phyloP scores from a whole-genome alignment of 2,113 vertebrate genomes.

The Neodon shergylaensis region DNA sequence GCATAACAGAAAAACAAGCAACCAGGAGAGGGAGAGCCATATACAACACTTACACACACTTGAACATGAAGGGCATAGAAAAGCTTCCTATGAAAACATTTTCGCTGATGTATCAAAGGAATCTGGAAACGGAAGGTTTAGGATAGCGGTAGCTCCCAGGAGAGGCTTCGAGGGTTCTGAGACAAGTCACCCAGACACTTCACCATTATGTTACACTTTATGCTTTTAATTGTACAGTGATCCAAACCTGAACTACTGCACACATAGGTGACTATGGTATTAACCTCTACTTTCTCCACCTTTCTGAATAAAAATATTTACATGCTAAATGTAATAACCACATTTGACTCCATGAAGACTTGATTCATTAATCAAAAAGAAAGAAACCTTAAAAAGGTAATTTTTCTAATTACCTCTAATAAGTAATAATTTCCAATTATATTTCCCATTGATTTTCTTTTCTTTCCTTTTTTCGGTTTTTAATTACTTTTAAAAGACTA shows the following conservation, averaged over 20 bases:
- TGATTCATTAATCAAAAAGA: constrained; percentile 25
- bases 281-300: neutral
- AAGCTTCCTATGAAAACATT: neutral
- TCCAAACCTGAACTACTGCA: neutral
- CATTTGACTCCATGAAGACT: neutral
- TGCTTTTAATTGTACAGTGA: neutral
- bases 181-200: neutral
- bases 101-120: neutral
- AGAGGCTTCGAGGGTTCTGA: neutral
- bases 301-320: constrained; percentile 25
- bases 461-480: neutral
- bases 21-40: neutral
- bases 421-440: neutral
- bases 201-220: neutral
- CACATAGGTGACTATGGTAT: neutral
- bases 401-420: constrained; percentile 29
- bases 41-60: neutral
- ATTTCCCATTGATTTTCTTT: neutral
- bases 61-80: neutral
- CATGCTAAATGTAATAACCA: neutral
- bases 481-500: constrained; percentile 17
- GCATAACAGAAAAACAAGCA: constrained; percentile 10
- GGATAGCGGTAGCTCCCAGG: neutral
- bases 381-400: neutral
- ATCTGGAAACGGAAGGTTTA: neutral